Evolutionary conservation across 2,888 invertebrate species (phyloP), one percentile per base, ranked within the genome.

Genomic region (Agrotis ipsilon): DNA sequence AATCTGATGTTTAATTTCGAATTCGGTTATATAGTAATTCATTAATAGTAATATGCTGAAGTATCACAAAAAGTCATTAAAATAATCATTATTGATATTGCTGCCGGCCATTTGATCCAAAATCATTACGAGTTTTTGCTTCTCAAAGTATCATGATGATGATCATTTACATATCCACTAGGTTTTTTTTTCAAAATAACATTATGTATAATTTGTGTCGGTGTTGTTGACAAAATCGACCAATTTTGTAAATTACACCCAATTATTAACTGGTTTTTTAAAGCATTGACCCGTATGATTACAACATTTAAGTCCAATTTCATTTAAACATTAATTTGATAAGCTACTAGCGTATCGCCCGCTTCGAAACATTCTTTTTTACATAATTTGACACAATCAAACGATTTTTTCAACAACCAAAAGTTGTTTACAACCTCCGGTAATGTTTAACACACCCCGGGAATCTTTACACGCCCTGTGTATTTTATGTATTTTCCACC

Each of bases 211-310:
- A 75, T 78, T 78, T 11, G 48, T 24, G 7, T 19, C 13, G 1
- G 49, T 48, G n/a, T 60, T 43, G 39, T 65, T 68, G 51, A 55
- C 66, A 46, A 71, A 68, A 79, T 71, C 59, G 68, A 52, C 54
- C 71, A 80, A 82, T 82, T 54, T 27, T 27, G 54, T 18, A 24
- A 54, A 27, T 27, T 27, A 27, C 27, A 9, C 54, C 24, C 3
- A 27, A n/a, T 11, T 19, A 4, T 27, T n/a, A n/a, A n/a, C n/a
- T n/a, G 54, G 24, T 24, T 24, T n/a, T 39, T 55, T 24, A 27
- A 54, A 54, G 24, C 16, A 52, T 16, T 1, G 39, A 18, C 9
- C 2, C 3, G 52, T 18, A 24, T 52, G 16, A 18, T 24, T 21
- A 6, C 16, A 52, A 11, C 9, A 39, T 39, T 0, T 11, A 2